Evolutionary conservation across 2,797 vertebrate species (phyloP), one percentile per base, ranked within the genome.

Genomic region (Notoglanidium macrostoma): DNA sequence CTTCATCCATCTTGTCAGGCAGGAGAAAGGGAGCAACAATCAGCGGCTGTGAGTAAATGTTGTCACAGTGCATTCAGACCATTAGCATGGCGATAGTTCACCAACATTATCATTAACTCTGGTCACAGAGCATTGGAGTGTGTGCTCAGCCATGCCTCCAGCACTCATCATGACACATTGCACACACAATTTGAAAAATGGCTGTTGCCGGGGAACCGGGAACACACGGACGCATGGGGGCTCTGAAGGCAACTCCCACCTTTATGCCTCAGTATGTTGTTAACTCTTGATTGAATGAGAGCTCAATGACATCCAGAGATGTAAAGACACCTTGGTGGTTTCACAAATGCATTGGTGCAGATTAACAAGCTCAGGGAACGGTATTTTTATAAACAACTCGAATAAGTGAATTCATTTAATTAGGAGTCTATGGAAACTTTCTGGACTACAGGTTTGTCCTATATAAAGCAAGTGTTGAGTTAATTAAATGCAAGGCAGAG

Each of bases 361-460:
- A 70, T 80, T n/a, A 85, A 63, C 54, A 70, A 65, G 17, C 44
- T 55, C 23, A 51, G 26, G 74, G 88, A 68, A 82, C 8, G 11
- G 35, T 17, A 40, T 65, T 83, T 51, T 78, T 68, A 26, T 93
- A 91, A 87, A 1, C 91, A 95, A 95, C 94, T 93, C 93, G 93
- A 94, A 93, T 92, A 94, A 94, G 90, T 70, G 86, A 90, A 91
- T 92, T 90, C 89, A 92, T 94, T 94, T 91, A 92, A 94, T 94
- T 94, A 94, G 84, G 89, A 86, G 89, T 92, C 88, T 83, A 90
- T 93, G 10, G 92, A 92, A 86, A 74, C 84, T 49, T 49, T 87
- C 85, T 65, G 81, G 87, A 87, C 86, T 88, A 74, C 85, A 85
- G 89, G 70, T 80, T 86, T 61, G 80, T 63, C 82, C 81, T 35